Evolutionary conservation across 2,888 invertebrate species (phyloP).

Genomic region (Lymantria dispar): DNA sequence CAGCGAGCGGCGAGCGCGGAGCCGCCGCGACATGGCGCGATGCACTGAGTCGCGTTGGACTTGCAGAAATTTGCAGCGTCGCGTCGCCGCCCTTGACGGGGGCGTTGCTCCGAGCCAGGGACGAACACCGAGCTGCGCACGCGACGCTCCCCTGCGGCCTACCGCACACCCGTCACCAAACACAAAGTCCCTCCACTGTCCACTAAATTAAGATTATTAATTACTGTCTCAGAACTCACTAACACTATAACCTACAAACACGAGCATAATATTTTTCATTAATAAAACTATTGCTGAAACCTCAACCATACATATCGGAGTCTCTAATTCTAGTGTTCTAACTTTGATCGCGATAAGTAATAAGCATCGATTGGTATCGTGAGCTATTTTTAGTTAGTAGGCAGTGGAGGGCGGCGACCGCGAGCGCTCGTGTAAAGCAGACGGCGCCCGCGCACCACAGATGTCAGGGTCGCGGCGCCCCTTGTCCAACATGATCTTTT

Average conservation of each 20-base stretch:
- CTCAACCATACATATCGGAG: conserved; percentile 14
- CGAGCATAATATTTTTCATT: not conserved
- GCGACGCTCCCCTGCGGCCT: conserved; percentile 73
- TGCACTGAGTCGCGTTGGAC: conserved; percentile 78
- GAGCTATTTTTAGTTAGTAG: conserved; percentile 67
- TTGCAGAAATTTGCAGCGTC: conserved; percentile 82
- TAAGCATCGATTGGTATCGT: conserved; percentile 51
- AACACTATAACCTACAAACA: conserved; percentile 24
- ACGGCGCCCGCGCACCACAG: conserved; percentile 54
- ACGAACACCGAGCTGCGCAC: conserved; percentile 76
- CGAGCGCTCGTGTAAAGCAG: conserved; percentile 50
- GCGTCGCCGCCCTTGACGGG: conserved; percentile 82
- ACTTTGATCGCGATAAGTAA: conserved; percentile 39
- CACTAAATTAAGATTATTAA: conserved; percentile 32
- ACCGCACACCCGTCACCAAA: conserved; percentile 42
- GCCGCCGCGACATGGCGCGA: conserved; percentile 81
- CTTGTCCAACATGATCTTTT: conserved; percentile 33
- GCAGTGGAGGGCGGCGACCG: conserved; percentile 71
- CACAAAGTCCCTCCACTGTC: conserved; percentile 39
- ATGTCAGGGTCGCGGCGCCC: conserved; percentile 59
- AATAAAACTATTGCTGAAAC: conserved; percentile 3
- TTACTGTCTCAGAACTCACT: conserved; percentile 22
- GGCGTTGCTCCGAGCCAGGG: conserved; percentile 82
- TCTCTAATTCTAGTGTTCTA: conserved; percentile 32
- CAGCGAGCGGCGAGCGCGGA: conserved; percentile 68